A percentile compares a stretch with the other conserved stretches of the same genome.
Evolutionary conservation across 2,113 vertebrate genomes (phyloP).

Genomic region (Percina caprodes): DNA sequence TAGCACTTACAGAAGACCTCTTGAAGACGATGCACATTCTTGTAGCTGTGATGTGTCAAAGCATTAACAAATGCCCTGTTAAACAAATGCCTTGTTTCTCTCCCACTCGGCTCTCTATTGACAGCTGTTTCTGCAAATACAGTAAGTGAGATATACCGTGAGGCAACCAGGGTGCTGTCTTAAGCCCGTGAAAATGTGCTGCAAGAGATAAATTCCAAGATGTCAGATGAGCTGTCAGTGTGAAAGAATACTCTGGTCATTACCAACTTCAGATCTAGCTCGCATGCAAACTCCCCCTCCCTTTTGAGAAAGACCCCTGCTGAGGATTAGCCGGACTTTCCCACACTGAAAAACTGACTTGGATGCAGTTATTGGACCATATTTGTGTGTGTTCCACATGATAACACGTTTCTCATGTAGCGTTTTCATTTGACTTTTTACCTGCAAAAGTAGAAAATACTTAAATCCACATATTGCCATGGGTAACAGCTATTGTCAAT

Average conservation of each 20-base stretch:
- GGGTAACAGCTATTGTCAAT: background rate
- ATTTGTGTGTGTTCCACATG: background rate
- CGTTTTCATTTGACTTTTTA: background rate
- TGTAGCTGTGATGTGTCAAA: constrained; percentile 61
- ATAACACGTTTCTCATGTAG: background rate
- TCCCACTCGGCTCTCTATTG: constrained; percentile 21
- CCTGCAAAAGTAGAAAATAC: background rate
- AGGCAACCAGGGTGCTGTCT: constrained; percentile 51
- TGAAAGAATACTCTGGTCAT: constrained; percentile 76
- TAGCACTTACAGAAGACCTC: constrained; percentile 24
- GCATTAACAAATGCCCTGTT: constrained; percentile 66
- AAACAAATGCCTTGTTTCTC: constrained; percentile 64
- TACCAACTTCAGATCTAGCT: constrained; percentile 74
- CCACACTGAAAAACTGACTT: constrained; percentile 68
- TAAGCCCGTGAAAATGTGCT: constrained; percentile 73
- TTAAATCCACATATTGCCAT: background rate
- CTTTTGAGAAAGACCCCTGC: constrained; percentile 62
- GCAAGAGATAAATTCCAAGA: constrained; percentile 79
- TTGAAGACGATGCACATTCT: constrained; percentile 30
- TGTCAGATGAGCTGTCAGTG: constrained; percentile 81
- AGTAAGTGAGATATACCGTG: constrained; percentile 57
- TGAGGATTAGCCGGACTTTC: constrained; percentile 74
- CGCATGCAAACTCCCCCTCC: constrained; percentile 56
- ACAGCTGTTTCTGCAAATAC: constrained; percentile 74
- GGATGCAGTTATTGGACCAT: background rate